Base-by-base conservation (phyloP, 2,797 vertebrate species). In the Myotis vivesi region DNA sequence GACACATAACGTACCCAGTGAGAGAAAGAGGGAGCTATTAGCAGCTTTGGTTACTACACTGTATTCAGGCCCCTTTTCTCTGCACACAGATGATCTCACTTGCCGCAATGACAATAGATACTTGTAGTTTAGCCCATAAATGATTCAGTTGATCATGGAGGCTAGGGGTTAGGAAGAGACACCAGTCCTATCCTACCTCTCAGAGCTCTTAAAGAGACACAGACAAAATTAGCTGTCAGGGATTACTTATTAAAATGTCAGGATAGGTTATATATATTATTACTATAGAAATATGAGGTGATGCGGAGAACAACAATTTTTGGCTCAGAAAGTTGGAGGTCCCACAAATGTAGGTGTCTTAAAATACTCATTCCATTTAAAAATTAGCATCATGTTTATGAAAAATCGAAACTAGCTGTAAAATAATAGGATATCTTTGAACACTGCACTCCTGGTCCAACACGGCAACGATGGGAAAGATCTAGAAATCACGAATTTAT, bases 291-390 rank as follows among this genome's bases (percentile, higher is more conserved):
- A 36, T 93, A 86, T 20, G 38, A 82, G 12, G 17, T 59, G 69
- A 90, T 30, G 1, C 0, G 2, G 6, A 89, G 1, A 66, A 83
- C 64, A 66, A 83, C 57, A 51, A 53, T 75, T 49, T 55, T 87
- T 87, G 13, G 12, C 33, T 94, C 38, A 71, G 10, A 80, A 86
- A 59, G 1, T 55, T 79, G 77, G 30, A 41, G 38, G 6, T 4
- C 17, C 33, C 68, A n/a, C 12, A 44, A 64, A 9, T 71, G 22
- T 83, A 30, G 30, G 22, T 76, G 55, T 41, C 28, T 16, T 92
- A 77, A 87, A 92, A 83, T 83, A 59, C 19, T 93, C 86, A 41
- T 23, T 66, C 17, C 20, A 91, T 71, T 94, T 80, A 86, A 87
- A 94, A 53, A 57, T 85, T 11, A 71, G 3, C 30, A 73, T 77